Conservation (phyloP, 2,113 vertebrate genomes). For the Gambusia holbrooki region DNA sequence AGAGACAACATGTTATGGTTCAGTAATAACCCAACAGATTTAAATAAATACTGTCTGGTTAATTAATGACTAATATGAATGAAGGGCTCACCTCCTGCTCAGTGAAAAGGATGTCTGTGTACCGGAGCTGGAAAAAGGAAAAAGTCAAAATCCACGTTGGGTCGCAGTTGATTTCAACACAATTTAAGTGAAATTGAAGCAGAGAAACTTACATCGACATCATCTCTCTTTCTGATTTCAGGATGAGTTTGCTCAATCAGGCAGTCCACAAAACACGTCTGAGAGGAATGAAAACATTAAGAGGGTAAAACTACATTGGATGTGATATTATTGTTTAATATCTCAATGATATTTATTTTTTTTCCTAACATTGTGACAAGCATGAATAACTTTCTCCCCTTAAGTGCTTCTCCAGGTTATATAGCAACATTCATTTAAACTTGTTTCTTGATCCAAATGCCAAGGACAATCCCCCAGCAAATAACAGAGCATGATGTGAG, state of each 20-base stretch:
- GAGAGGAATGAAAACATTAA: conserved; percentile 34
- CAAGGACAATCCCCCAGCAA: background rate
- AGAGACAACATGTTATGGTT: rapidly evolving
- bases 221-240: conserved; percentile 95
- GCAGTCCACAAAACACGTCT: conserved; percentile 99
- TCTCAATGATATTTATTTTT: no score
- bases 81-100: conserved; percentile 92
- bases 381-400: no score
- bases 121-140: conserved; percentile 88
- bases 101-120: conserved; percentile 98
- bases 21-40: background rate
- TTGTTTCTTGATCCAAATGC: conserved; percentile 10
- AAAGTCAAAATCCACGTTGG: conserved; percentile 18
- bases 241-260: conserved; percentile 98
- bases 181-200: background rate
- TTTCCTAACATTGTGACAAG: no score
- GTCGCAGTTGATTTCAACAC: background rate
- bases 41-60: background rate
- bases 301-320: no score
- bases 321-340: no score
- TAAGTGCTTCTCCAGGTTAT: no score
- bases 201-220: conserved; percentile 89
- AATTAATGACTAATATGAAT: background rate
- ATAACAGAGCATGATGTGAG: background rate
- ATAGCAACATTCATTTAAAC: background rate